phyloP scores from a whole-genome alignment of 2,888 invertebrate species.

The Protophormia terraenovae region DNA sequence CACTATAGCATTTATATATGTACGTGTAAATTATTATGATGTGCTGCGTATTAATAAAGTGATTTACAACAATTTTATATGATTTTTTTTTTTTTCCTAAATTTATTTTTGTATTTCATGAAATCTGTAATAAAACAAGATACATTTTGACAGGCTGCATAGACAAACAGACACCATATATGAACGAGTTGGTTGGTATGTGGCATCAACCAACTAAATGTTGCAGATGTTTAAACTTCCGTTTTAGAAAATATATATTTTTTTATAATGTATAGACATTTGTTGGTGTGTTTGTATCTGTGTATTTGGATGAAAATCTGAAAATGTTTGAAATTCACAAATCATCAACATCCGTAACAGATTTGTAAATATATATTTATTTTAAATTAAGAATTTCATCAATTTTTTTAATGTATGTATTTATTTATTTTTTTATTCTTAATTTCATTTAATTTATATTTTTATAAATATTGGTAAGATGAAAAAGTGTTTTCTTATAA shows the following conservation, averaged over 20 bases:
- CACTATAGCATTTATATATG: constrained; percentile 26
- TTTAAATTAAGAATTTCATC: constrained; percentile 58
- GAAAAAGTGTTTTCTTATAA: not conserved
- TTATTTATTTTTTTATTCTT: not conserved
- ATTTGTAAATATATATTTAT: constrained; percentile 65
- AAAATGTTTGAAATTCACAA: constrained; percentile 65
- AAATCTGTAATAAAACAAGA: constrained; percentile 63
- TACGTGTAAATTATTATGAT: not conserved
- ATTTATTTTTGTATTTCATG: constrained; percentile 52
- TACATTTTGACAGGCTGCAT: constrained; percentile 64
- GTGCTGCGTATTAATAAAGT: constrained; percentile 51
- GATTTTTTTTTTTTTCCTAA: constrained; percentile 27
- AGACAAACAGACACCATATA: constrained; percentile 30
- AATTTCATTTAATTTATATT: constrained; percentile 23
- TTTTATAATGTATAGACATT: not conserved
- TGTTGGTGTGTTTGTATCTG: not conserved
- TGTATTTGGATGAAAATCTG: constrained; percentile 14
- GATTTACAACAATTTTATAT: constrained; percentile 49
- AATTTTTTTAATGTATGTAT: constrained; percentile 23
- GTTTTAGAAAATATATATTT: constrained; percentile 53
- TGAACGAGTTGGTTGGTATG: not conserved
- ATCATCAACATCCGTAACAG: constrained; percentile 67
- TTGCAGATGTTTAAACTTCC: constrained; percentile 67
- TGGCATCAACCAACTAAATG: constrained; percentile 54
- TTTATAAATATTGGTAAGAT: not conserved